Percentiles rank a stretch among this genome's conserved stretches.
phyloP scores from a whole-genome alignment of 1,140 invertebrate species.

The Tetragonula clypearis region DNA sequence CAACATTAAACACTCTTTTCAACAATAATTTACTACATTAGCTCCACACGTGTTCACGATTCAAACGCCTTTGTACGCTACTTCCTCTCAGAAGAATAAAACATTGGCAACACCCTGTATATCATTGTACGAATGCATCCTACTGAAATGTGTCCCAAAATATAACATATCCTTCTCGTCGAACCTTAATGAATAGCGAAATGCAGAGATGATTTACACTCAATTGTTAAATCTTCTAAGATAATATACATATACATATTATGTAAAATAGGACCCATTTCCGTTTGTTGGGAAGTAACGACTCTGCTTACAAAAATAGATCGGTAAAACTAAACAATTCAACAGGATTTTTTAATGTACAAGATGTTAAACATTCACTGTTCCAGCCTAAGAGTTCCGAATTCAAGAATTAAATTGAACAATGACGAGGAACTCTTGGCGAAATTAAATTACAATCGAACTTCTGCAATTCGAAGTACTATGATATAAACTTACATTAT shows the following conservation, averaged over 20 bases:
- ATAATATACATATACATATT: not conserved
- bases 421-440: not conserved
- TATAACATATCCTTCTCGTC: not conserved
- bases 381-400: not conserved
- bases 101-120: not conserved
- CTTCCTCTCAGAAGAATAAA: not conserved
- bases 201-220: not conserved
- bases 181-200: not conserved
- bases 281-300: conserved; percentile 15
- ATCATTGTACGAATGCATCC: not conserved
- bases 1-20: conserved; percentile 9
- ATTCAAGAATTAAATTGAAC: not conserved
- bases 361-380: conserved; percentile 2
- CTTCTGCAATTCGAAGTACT: no score
- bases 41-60: not conserved
- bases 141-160: conserved; percentile 13
- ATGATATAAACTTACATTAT: no score
- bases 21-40: not conserved
- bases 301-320: conserved; percentile 52
- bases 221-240: conserved; percentile 7
- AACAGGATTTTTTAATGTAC: conserved; percentile 27
- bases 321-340: conserved; percentile 42
- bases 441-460: not conserved
- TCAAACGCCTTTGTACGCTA: not conserved
- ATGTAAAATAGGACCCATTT: conserved; percentile 47